These are phyloP conservation scores for Hycleus phaleratus DNA, from an alignment of 1,140 invertebrate species.

Conservation along the genomic window DNA sequence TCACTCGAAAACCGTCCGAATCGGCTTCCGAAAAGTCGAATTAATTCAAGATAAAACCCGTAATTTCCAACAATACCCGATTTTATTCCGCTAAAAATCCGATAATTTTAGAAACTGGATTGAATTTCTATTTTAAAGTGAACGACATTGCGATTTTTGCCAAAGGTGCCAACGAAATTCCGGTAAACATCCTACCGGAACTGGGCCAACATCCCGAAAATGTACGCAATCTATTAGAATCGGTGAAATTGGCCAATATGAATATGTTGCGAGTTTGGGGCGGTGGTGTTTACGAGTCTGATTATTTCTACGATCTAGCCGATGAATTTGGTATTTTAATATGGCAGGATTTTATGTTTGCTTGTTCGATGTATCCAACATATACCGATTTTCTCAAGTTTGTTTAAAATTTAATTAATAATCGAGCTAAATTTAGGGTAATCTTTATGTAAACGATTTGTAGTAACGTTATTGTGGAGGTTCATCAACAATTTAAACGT, in stretches of 20 bases:
- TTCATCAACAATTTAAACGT: conserved; percentile 74
- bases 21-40: conserved; percentile 86
- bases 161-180: conserved; percentile 96
- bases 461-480: conserved; percentile 60
- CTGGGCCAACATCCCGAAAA: conserved; percentile 43
- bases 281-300: conserved; percentile 90
- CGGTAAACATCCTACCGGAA: conserved; percentile 81
- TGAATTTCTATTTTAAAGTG: conserved; percentile 82
- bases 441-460: conserved; percentile 3
- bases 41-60: conserved; percentile 60
- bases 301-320: conserved; percentile 82
- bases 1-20: conserved; percentile 43
- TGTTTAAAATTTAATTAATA: not conserved
- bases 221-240: conserved; percentile 52
- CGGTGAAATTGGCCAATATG: conserved; percentile 75
- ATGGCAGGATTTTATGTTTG: conserved; percentile 97
- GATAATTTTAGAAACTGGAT: conserved; percentile 46
- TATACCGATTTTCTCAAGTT: conserved; percentile 35
- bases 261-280: conserved; percentile 97
- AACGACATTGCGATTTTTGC: conserved; percentile 88
- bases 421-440: not conserved
- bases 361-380: conserved; percentile 90
- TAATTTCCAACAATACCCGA: conserved; percentile 36
- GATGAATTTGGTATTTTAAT: conserved; percentile 76
- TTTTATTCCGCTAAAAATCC: not conserved